Conservation (phyloP, 2,888 invertebrate genomes). For the Eumerus sabulonum region DNA sequence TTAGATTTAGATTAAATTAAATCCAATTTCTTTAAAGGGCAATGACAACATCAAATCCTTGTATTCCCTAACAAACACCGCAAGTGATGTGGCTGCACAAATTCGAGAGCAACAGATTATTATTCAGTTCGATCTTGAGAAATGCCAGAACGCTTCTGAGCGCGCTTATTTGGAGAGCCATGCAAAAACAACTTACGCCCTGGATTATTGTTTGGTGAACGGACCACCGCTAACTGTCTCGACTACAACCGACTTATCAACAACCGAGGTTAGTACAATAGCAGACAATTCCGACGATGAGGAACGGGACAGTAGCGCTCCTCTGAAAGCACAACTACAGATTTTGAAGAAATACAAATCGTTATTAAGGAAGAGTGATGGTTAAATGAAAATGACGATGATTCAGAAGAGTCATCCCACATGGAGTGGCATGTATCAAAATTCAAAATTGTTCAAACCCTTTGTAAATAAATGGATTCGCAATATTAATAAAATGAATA, state of each 20-base stretch:
- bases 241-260: background rate
- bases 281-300: too few species aligned
- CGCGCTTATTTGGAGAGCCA: background rate
- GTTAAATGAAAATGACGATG: too few species aligned
- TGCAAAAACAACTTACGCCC: background rate
- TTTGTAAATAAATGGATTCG: too few species aligned
- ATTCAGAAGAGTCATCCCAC: too few species aligned
- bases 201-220: background rate
- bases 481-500: background rate
- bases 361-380: too few species aligned
- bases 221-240: background rate
- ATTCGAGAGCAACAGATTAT: background rate
- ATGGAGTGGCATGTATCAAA: too few species aligned
- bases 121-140: background rate
- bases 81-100: background rate
- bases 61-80: background rate
- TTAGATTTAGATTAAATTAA: background rate
- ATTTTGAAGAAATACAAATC: too few species aligned
- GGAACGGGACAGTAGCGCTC: too few species aligned
- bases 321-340: background rate
- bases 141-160: background rate
- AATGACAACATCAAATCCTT: background rate
- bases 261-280: too few species aligned
- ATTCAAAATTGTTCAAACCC: too few species aligned
- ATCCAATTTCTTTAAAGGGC: background rate